A percentile compares a stretch with the other conserved stretches of the same genome.
These are phyloP conservation scores for Catonia carolina DNA, from an alignment of 2,888 invertebrate species.

Conservation along the genomic window DNA sequence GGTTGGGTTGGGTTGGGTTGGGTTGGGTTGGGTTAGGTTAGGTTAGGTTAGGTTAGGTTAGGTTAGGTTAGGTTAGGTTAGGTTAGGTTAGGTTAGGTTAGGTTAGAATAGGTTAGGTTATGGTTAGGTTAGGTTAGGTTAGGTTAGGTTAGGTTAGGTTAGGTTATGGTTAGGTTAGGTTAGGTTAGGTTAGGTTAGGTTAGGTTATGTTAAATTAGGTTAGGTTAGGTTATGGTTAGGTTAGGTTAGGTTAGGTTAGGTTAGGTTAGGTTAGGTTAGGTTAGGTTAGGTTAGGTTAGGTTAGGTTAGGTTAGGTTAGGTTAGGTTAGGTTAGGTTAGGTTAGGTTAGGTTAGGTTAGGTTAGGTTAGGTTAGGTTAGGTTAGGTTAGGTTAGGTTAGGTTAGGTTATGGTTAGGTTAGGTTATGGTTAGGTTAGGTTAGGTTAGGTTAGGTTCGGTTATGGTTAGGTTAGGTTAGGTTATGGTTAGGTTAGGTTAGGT, in stretches of 20 bases:
- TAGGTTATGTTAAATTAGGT: conserved; percentile 6
- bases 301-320: not conserved
- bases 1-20: conserved; percentile 16
- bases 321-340: not conserved
- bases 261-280: conserved; percentile 10
- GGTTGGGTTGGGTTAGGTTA: conserved; percentile 27
- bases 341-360: no score
- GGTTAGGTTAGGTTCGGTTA: conserved; percentile 17
- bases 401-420: no score
- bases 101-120: no score
- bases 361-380: conserved; percentile 9
- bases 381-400: conserved; percentile 17
- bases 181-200: no score
- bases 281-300: no score
- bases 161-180: conserved; percentile 30
- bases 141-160: conserved; percentile 28
- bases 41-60: conserved; percentile 15
- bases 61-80: conserved; percentile 13
- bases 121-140: conserved; percentile 28
- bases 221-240: no score
- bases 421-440: conserved; percentile 20
- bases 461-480: conserved; percentile 16
- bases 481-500: conserved; percentile 10
- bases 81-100: conserved; percentile 24
- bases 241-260: conserved; percentile 1